Percentiles rank a stretch among this genome's conserved stretches.
Conservation (phyloP, 2,797 vertebrate species). For the Epinephelus awoara region DNA sequence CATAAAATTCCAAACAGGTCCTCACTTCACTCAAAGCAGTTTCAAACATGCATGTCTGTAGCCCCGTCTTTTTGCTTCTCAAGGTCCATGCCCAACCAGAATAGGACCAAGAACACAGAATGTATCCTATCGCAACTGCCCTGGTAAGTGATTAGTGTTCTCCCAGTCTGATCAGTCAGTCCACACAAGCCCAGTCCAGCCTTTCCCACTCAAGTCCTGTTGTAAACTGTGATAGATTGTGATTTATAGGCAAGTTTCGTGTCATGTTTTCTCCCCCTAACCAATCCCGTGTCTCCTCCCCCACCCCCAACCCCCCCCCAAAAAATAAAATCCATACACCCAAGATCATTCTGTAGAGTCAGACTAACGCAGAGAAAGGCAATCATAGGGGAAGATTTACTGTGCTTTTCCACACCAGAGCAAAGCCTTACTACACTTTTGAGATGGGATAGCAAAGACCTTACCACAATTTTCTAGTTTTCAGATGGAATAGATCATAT, state of each 20-base stretch:
- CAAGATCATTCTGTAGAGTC: conserved; percentile 43
- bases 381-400: conserved; percentile 58
- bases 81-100: conserved; percentile 86
- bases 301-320: not conserved
- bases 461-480: conserved; percentile 44
- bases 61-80: conserved; percentile 84
- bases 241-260: conserved; percentile 51
- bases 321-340: conserved; percentile 46
- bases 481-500: conserved; percentile 54
- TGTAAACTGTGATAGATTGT: conserved; percentile 66
- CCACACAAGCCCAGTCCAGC: conserved; percentile 72
- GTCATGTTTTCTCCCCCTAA: conserved; percentile 60
- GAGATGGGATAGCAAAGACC: conserved; percentile 39
- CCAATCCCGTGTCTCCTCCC: conserved; percentile 59
- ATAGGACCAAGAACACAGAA: conserved; percentile 85
- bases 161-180: conserved; percentile 72
- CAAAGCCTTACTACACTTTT: conserved; percentile 35
- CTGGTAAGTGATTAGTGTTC: conserved; percentile 83
- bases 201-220: conserved; percentile 66
- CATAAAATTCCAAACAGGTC: conserved; percentile 48
- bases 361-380: conserved; percentile 49
- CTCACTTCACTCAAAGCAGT: conserved; percentile 62
- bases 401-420: conserved; percentile 48
- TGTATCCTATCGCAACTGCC: conserved; percentile 85
- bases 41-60: conserved; percentile 80